Conservation (phyloP, 2,888 invertebrate genomes). For the Timandra comae region DNA sequence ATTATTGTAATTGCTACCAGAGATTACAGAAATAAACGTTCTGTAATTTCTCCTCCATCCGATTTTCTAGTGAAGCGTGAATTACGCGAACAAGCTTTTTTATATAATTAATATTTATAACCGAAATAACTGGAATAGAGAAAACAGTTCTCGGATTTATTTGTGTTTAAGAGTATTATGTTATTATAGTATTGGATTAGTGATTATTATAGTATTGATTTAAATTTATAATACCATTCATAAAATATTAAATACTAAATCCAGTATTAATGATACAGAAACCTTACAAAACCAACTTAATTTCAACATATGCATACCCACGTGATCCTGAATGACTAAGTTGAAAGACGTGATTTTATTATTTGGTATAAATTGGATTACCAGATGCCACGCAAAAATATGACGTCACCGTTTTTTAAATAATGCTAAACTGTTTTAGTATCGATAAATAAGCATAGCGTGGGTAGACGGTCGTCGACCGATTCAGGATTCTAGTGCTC, state of each 20-base stretch:
- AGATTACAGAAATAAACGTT: too few species aligned
- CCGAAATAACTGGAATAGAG: neutral
- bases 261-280: slow-evolving; percentile 5
- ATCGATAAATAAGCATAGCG: slow-evolving; percentile 34
- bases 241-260: too few species aligned
- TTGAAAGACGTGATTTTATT: slow-evolving; percentile 17
- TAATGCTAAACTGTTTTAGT: slow-evolving; percentile 18
- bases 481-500: slow-evolving; percentile 25
- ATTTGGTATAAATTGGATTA: slow-evolving; percentile 21
- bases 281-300: slow-evolving; percentile 4
- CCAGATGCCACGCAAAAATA: slow-evolving; percentile 15
- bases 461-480: slow-evolving; percentile 42
- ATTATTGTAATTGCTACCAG: too few species aligned
- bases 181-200: too few species aligned
- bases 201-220: too few species aligned
- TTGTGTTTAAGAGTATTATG: too few species aligned
- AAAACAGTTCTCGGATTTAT: too few species aligned
- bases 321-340: slow-evolving; percentile 17
- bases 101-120: neutral
- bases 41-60: slow-evolving; percentile 48
- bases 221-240: too few species aligned
- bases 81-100: neutral
- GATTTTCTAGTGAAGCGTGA: slow-evolving; percentile 26
- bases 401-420: slow-evolving; percentile 16
- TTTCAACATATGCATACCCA: slow-evolving; percentile 8